phyloP scores from a whole-genome alignment of 2,113 vertebrate species.

The Cinclus mexicanus region DNA sequence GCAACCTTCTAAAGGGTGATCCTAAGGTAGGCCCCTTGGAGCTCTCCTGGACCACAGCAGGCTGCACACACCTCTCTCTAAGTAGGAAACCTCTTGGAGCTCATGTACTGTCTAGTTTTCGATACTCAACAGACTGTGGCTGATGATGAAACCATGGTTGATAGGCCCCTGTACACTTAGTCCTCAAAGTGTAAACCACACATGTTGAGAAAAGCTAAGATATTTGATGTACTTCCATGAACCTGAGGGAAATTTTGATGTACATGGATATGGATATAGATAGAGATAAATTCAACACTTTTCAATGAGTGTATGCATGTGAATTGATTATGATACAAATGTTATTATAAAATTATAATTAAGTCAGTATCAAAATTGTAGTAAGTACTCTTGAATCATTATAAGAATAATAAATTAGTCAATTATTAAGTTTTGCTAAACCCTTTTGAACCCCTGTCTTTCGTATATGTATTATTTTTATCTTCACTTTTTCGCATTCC shows the following conservation, averaged over 20 bases:
- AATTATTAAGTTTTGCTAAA: not conserved
- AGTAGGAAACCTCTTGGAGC: not conserved
- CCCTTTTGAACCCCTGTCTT: not conserved
- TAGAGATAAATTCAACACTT: not conserved
- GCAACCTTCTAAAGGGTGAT: not conserved
- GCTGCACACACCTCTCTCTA: not conserved
- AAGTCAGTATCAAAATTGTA: not conserved
- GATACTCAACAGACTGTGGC: fast-evolving
- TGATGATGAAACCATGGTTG: not conserved
- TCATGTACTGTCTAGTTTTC: not conserved
- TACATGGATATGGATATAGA: too few species aligned
- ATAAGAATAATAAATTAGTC: not conserved
- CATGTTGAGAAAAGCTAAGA: not conserved
- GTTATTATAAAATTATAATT: not conserved
- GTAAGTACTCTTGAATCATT: not conserved
- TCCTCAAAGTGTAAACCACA: not conserved
- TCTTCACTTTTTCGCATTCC: not conserved
- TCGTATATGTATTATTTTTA: not conserved
- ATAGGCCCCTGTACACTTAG: not conserved
- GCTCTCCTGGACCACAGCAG: not conserved
- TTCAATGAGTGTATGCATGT: too few species aligned
- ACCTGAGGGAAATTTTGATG: not conserved
- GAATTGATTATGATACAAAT: not conserved
- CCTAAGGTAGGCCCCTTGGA: not conserved
- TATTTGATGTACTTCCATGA: not conserved